Evolutionary conservation across 37 sponge, comb jelly and placozoan species (phyloP).

Genomic region (Ianthella basta): DNA sequence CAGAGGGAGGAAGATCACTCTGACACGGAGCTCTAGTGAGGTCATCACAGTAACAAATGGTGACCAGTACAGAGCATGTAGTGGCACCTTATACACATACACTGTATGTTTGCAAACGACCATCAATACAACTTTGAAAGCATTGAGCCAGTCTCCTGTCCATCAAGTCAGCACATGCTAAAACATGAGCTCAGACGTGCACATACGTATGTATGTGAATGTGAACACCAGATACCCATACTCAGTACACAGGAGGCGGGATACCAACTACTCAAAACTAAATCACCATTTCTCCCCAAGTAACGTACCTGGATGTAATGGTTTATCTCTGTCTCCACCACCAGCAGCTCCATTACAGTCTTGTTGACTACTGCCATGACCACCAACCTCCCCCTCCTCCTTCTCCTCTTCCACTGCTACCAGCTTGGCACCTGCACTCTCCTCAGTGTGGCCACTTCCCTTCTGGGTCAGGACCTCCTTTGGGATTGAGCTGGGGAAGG

Average conservation of each 20-base stretch:
- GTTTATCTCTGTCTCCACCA: background rate
- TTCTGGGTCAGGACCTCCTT: background rate
- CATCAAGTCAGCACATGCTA: too few species aligned
- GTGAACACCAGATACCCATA: too few species aligned
- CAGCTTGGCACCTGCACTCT: background rate
- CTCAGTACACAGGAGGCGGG: too few species aligned
- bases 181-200: too few species aligned
- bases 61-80: background rate
- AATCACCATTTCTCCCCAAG: too few species aligned
- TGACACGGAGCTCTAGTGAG: conserved; percentile 15
- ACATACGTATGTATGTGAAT: too few species aligned
- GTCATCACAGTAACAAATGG: conserved; percentile 1
- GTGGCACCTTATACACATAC: background rate
- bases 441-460: too few species aligned
- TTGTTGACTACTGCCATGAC: background rate
- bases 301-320: conserved; percentile 1
- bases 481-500: conserved; percentile 31
- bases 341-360: background rate
- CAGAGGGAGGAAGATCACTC: conserved; percentile 78
- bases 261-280: too few species aligned
- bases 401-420: conserved; percentile 47
- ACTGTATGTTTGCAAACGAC: background rate
- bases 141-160: too few species aligned
- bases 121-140: background rate
- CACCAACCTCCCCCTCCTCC: conserved; percentile 20